A percentile compares a stretch with the other conserved stretches of the same genome.
Evolutionary conservation across 1,140 invertebrate species (phyloP).

Genomic region (Hesperophylax magnus): DNA sequence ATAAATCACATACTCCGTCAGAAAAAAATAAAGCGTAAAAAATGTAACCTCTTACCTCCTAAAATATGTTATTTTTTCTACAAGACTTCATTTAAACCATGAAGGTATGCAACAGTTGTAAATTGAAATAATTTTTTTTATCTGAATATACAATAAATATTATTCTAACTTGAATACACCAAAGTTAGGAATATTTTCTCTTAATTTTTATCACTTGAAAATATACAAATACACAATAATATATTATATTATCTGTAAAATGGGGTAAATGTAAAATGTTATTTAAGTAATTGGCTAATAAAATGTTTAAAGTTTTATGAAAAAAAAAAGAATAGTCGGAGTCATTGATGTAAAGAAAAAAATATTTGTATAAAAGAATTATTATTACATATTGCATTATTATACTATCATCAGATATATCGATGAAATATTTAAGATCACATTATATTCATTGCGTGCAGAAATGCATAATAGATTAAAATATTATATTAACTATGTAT

Average conservation of each 20-base stretch:
- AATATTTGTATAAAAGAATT: background rate
- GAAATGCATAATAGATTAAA: background rate
- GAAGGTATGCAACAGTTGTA: too few species aligned
- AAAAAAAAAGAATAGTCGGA: slow-evolving; percentile 7
- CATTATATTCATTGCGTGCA: background rate
- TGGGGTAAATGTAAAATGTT: slow-evolving; percentile 20
- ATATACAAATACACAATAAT: background rate
- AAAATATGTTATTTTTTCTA: slow-evolving; percentile 7
- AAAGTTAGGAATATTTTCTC: background rate
- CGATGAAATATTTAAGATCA: slow-evolving; percentile 11
- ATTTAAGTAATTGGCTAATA: background rate
- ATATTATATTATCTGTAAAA: background rate
- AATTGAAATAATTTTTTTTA: background rate
- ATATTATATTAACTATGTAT: slow-evolving; percentile 9
- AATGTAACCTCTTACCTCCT: too few species aligned
- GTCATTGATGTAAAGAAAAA: slow-evolving; percentile 19
- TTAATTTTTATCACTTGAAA: slow-evolving; percentile 1
- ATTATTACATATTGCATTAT: too few species aligned
- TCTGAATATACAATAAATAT: slow-evolving; percentile 4
- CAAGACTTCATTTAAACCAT: background rate
- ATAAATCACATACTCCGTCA: too few species aligned
- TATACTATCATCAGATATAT: slow-evolving; percentile 1
- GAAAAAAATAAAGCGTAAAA: too few species aligned
- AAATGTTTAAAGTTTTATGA: slow-evolving; percentile 15
- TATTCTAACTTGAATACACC: background rate